Evolutionary conservation across 2,113 vertebrate genomes (phyloP).

Genomic region (Stegostoma tigrinum): DNA sequence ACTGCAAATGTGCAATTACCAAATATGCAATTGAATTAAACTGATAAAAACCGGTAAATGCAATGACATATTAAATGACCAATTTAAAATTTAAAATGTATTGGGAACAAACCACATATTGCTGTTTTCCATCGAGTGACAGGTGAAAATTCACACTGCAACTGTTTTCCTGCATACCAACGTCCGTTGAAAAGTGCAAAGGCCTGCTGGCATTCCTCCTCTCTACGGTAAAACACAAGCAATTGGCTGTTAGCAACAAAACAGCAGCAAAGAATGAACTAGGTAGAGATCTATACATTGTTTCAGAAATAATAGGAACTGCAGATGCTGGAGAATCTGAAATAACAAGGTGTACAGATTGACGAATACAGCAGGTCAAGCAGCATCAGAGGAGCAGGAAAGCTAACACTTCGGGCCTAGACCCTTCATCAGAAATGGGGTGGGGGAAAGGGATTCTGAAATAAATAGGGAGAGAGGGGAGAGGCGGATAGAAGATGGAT

Average conservation of each 20-base stretch:
- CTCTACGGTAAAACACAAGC: constrained; percentile 55
- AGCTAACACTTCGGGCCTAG: no score
- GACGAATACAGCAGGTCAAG: no score
- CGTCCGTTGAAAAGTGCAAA: constrained; percentile 83
- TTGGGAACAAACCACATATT: constrained; percentile 78
- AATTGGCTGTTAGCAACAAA: background rate
- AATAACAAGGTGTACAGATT: no score
- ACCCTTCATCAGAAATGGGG: no score
- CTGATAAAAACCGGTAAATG: background rate
- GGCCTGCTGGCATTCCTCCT: constrained; percentile 84
- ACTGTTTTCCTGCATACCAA: constrained; percentile 89
- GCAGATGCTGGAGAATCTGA: no score
- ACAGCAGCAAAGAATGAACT: background rate
- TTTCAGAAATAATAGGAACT: no score
- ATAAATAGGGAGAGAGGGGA: no score
- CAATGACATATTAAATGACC: background rate
- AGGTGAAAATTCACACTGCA: constrained; percentile 89
- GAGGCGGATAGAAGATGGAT: no score
- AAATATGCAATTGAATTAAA: background rate
- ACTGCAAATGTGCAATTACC: background rate
- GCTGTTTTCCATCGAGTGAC: constrained; percentile 97
- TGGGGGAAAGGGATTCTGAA: no score
- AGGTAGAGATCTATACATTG: background rate
- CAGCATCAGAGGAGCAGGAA: no score
- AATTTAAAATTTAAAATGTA: background rate